phyloP scores from a whole-genome alignment of 2,888 invertebrate genomes.

The Amphipyra tragopoginis region DNA sequence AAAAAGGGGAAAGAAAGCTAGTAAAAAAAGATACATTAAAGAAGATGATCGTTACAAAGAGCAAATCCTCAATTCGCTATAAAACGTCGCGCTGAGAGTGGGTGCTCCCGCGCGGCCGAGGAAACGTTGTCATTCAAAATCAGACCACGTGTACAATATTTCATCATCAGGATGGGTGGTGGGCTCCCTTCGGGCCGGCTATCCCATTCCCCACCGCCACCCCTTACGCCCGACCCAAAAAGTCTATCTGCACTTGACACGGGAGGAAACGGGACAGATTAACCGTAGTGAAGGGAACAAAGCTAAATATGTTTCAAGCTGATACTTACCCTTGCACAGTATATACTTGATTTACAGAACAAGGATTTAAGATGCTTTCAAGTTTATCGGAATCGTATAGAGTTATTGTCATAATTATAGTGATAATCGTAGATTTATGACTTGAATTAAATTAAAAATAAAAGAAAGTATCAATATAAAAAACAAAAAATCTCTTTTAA shows the following conservation, averaged over 20 bases:
- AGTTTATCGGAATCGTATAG: conserved; percentile 1
- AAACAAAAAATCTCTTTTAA: too few relatives aligned
- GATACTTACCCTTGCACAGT: conserved; percentile 84
- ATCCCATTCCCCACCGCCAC: conserved; percentile 61
- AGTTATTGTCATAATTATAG: background rate
- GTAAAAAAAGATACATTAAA: conserved; percentile 68
- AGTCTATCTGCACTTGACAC: conserved; percentile 90
- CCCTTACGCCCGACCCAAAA: conserved; percentile 83
- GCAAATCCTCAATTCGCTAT: conserved; percentile 83
- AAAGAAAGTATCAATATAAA: too few relatives aligned
- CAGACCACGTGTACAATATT: conserved; percentile 94
- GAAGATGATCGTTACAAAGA: conserved; percentile 74
- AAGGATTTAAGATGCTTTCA: conserved; percentile 30
- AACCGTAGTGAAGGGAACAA: conserved; percentile 90
- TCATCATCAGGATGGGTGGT: conserved; percentile 91
- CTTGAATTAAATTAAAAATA: too few relatives aligned
- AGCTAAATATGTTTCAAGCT: conserved; percentile 90
- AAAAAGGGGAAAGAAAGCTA: conserved; percentile 29
- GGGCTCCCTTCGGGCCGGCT: conserved; percentile 67
- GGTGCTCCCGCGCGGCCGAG: conserved; percentile 83
- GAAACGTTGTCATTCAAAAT: conserved; percentile 92
- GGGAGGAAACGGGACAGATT: conserved; percentile 90
- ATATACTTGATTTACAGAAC: conserved; percentile 71
- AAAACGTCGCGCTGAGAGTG: conserved; percentile 84
- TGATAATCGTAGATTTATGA: too few relatives aligned